Base-by-base conservation (phyloP, 2,888 invertebrate species). In the Gandaritis pyraliata region DNA sequence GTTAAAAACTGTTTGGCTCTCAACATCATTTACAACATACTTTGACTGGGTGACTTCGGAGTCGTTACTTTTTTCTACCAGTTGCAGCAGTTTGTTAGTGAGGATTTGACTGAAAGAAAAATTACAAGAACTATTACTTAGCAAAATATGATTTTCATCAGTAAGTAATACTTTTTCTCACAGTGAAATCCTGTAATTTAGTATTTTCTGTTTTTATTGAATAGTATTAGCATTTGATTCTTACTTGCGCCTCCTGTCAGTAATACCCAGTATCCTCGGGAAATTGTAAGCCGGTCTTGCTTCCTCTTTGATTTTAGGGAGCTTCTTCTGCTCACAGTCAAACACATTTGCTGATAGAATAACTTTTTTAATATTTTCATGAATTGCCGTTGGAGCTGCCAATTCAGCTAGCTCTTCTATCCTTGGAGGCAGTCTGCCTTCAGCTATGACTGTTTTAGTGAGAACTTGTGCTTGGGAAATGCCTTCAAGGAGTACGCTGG, bases 391-490 rank as follows among this genome's bases (percentile, higher is more conserved):
- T 0, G 93, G 90, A 0, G 94, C 86, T 66, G 94, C 87, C 53
- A 93, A 75, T 39, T 84, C 78, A 11, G 93, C 86, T 4, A 90
- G 75, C 58, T 94, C 92, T 75, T 94, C 90, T 57, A 95, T 87
- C 67, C 86, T 89, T 8, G 93, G 86, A 0, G 96, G 96, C 53
- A 96, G 87, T 61, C 87, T 93, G 45, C 94, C 86, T 68, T 94
- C 86, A 61, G 95, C 83, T 78, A 94, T 90, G 4, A 97, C 85
- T 0, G 96, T 94, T 78, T 98, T 98, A 2, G 96, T 96, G 6
- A 98, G 86, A n/a, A 95, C 87, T 86, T 96, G 95, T 0, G 97
- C 97, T 88, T 98, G 98, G 1, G 93, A 82, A 54, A 96, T 75
- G 11, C 97, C 98, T 85, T 95, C 94, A 23, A 96, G 76, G 3